Evolutionary conservation across 2,113 vertebrate genomes (phyloP).

Genomic region (Ovibos moschatus): DNA sequence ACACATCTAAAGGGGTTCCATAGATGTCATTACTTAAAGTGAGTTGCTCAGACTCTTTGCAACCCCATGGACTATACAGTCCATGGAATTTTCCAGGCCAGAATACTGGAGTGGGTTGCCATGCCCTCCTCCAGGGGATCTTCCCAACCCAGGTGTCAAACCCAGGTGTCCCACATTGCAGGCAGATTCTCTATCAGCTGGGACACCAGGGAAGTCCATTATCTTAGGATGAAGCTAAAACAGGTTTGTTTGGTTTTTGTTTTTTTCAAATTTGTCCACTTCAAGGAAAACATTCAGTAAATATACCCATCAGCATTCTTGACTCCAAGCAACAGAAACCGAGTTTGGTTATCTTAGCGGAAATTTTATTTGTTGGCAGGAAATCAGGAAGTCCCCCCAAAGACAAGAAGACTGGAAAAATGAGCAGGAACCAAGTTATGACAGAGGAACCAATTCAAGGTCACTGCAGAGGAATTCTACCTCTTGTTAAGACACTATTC

Average conservation of each 20-base stretch:
- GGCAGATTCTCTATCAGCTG: background rate
- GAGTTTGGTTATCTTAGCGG: background rate
- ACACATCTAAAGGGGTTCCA: background rate
- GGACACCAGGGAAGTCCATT: background rate
- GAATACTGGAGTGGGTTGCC: background rate
- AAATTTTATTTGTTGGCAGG: background rate
- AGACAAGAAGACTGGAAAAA: background rate
- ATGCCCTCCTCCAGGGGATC: background rate
- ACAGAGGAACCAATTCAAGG: background rate
- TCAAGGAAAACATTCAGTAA: background rate
- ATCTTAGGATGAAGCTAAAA: background rate
- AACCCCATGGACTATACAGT: background rate
- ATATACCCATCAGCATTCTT: background rate
- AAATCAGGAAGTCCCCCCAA: background rate
- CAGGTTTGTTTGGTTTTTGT: accelerated
- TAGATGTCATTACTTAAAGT: background rate
- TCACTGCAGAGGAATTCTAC: background rate
- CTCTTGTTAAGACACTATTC: background rate
- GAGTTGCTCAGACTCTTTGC: background rate
- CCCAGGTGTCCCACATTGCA: background rate
- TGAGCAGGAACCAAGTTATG: background rate
- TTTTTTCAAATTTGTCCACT: background rate
- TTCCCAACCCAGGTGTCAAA: background rate
- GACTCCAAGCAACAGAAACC: background rate
- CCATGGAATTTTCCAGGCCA: background rate